These are phyloP conservation scores for Erpetoichthys calabaricus DNA, from an alignment of 2,797 vertebrate genomes.

Conservation along the genomic window DNA sequence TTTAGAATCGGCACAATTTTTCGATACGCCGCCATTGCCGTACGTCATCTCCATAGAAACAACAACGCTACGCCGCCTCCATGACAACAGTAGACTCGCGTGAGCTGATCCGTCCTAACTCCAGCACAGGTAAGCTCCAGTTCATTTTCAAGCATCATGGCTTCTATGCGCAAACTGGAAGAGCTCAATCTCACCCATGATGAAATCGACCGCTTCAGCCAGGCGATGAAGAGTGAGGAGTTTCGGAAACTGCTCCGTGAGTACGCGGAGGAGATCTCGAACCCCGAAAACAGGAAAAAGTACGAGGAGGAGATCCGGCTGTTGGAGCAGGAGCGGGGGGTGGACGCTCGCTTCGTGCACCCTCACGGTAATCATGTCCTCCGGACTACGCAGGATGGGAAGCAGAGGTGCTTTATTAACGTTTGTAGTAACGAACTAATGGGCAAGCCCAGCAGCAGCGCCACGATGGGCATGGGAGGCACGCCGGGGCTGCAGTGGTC, in stretches of 20 bases:
- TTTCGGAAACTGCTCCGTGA: conserved; percentile 63
- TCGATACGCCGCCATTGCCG: not conserved
- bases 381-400: conserved; percentile 55
- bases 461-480: conserved; percentile 28
- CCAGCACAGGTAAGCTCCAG: not conserved
- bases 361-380: conserved; percentile 60
- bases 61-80: not conserved
- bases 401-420: conserved; percentile 71
- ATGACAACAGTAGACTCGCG: not conserved
- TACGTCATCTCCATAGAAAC: not conserved
- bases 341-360: conserved; percentile 64
- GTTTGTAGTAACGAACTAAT: conserved; percentile 59
- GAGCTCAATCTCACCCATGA: conserved; percentile 63
- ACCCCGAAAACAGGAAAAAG: conserved; percentile 57
- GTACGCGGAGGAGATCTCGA: conserved; percentile 61
- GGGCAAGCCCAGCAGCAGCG: conserved; percentile 36
- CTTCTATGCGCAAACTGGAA: conserved; percentile 32
- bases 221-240: conserved; percentile 62
- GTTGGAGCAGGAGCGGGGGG: conserved; percentile 71
- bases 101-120: no score
- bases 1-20: no score
- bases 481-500: conserved; percentile 51
- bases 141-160: conserved; percentile 38
- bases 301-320: conserved; percentile 72
- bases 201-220: conserved; percentile 49